phyloP scores from a whole-genome alignment of 2,797 vertebrate species.

The Sandelia bainsii region DNA sequence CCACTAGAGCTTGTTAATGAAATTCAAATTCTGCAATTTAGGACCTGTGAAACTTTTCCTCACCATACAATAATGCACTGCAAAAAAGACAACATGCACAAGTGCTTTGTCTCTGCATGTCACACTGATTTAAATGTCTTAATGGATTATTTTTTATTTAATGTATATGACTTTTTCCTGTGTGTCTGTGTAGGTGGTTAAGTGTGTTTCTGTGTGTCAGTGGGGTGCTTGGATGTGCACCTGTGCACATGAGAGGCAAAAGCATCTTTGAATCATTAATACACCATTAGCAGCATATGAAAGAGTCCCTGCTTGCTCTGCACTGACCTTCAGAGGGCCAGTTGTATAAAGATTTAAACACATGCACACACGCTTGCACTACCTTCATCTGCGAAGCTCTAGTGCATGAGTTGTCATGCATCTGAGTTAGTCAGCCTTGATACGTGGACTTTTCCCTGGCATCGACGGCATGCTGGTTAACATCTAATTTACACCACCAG shows the following conservation, averaged over 20 bases:
- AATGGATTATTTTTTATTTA: constrained; percentile 39
- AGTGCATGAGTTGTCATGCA: no score
- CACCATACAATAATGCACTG: constrained; percentile 17
- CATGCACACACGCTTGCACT: constrained; percentile 31
- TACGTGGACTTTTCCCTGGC: constrained; percentile 67
- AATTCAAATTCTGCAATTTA: constrained; percentile 42
- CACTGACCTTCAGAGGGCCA: constrained; percentile 77
- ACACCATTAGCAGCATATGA: constrained; percentile 74
- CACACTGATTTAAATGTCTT: constrained; percentile 37
- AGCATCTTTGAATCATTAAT: constrained; percentile 80
- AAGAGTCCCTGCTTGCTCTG: constrained; percentile 60
- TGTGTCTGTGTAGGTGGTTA: constrained; percentile 25
- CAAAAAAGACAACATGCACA: constrained; percentile 18
- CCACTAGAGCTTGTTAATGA: constrained; percentile 52
- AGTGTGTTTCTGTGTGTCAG: constrained; percentile 15
- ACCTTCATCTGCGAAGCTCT: constrained; percentile 57
- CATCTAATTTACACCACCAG: constrained; percentile 71
- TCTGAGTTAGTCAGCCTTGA: constrained; percentile 70
- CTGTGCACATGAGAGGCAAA: constrained; percentile 48
- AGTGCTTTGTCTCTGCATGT: constrained; percentile 44
- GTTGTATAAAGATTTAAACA: constrained; percentile 80
- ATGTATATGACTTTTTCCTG: constrained; percentile 32
- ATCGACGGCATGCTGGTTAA: constrained; percentile 67
- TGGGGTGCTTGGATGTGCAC: constrained; percentile 45
- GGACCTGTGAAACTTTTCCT: constrained; percentile 29